Base-by-base conservation (phyloP, 2,888 invertebrate genomes). In the Sthenelais limicola region DNA sequence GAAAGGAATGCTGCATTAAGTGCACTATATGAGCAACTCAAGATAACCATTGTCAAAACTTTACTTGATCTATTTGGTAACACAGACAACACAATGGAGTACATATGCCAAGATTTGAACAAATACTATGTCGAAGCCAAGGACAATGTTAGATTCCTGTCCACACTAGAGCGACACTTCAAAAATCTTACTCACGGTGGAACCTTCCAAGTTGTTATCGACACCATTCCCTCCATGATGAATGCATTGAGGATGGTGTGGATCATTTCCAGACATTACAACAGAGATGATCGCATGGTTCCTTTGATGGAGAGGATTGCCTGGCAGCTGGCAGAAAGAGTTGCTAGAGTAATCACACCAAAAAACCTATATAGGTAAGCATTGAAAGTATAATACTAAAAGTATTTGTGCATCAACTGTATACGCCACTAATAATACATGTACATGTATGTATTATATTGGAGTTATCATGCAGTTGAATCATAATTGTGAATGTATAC, bases 191-290 rank as follows among this genome's bases (percentile, higher is more conserved):
- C 92, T 75, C 91, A 92, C 73, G 91, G 92, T 43, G 91, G 91
- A 0, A 91, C 93, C 32, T 93, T 95, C 74, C 90, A 91, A 76
- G 91, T 91, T 84, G 92, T 95, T 26, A 90, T 91, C 15, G 92
- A 93, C 49, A 91, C 92, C 4, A 90, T 97, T 32, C 93, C 94
- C 0, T 91, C 92, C 72, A 88, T 96, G 76, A 93, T 95, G 89
- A 93, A 94, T 77, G 94, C 94, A 0, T 87, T 97, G 48, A 92
- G 94, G 80, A 93, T 96, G 91, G 93, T 96, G 83, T 97, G 97
- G 97, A 93, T 96, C 67, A 91, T 97, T 70, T 96, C 96, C 0
- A 90, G 92, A 68, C 94, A 95, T 81, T 97, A 94, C 85, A 92
- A 94, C 75, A 91, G 90, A 0, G 96, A 96, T 83, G 94, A 94